Evolutionary conservation across 2,888 invertebrate genomes (phyloP).

Genomic region (Eumerus sabulonum): DNA sequence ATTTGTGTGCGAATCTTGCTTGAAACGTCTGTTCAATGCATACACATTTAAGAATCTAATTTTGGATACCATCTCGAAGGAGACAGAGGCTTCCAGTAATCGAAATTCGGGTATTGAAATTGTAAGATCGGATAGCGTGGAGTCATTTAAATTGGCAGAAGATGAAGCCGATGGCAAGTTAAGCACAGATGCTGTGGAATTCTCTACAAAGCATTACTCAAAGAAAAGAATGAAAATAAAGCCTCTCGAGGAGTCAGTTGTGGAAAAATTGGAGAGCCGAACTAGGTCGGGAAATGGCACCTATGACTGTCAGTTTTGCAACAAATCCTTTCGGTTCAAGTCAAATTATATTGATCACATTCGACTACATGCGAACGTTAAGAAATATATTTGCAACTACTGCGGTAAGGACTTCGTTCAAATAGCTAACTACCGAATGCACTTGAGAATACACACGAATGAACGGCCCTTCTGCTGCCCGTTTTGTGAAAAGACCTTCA

Average conservation of each 20-base stretch:
- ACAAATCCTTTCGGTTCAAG: slow-evolving; percentile 66
- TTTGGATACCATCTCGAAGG: slow-evolving; percentile 16
- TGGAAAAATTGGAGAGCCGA: no score
- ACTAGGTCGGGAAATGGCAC: background rate
- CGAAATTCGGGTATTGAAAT: background rate
- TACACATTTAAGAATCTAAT: slow-evolving; percentile 62
- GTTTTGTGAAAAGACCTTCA: slow-evolving; percentile 69
- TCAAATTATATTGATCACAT: slow-evolving; percentile 71
- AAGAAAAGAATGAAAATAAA: background rate
- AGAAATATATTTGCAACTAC: slow-evolving; percentile 69
- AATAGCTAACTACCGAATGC: slow-evolving; percentile 70
- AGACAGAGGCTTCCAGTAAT: slow-evolving; percentile 6
- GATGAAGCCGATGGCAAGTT: background rate
- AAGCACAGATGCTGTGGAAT: background rate
- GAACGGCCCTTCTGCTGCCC: slow-evolving; percentile 70
- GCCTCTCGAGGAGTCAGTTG: no score
- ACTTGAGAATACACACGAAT: slow-evolving; percentile 70
- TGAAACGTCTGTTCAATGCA: slow-evolving; percentile 46
- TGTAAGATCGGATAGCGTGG: no score
- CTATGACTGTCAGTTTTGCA: slow-evolving; percentile 69
- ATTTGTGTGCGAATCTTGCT: slow-evolving; percentile 52
- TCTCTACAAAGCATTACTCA: background rate
- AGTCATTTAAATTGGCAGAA: no score
- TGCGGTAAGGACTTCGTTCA: slow-evolving; percentile 72
- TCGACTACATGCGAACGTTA: slow-evolving; percentile 70